These are phyloP conservation scores for Sphaerophoria rueppellii DNA, from an alignment of 2,888 invertebrate genomes.

Conservation along the genomic window DNA sequence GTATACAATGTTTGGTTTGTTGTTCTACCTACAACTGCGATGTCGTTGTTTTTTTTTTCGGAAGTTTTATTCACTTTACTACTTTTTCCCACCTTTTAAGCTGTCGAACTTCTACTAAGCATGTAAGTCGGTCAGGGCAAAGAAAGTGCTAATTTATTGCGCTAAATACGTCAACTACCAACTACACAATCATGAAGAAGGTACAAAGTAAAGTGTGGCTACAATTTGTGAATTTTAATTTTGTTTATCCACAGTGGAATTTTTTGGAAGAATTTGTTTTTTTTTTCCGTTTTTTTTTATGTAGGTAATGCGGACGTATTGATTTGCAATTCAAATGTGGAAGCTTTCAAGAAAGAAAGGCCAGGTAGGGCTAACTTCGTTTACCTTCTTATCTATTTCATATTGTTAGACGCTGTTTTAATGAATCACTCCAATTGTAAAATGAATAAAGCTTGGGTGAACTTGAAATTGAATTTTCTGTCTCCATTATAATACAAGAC, in stretches of 20 bases:
- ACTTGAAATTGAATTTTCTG: too few relatives aligned
- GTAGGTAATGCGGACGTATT: neutral
- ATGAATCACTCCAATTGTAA: too few relatives aligned
- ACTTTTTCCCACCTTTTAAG: conserved; percentile 1
- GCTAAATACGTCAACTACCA: conserved; percentile 4
- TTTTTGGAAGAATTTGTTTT: neutral
- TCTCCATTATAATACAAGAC: too few relatives aligned
- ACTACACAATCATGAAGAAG: neutral
- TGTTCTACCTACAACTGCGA: conserved; percentile 13
- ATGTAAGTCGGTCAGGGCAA: conserved; percentile 53
- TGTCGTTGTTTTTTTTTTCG: neutral
- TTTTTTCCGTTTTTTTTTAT: neutral
- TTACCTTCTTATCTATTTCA: too few relatives aligned
- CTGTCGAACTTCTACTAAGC: neutral
- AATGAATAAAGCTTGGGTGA: too few relatives aligned
- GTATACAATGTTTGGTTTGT: conserved; percentile 10
- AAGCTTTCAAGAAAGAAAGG: too few relatives aligned
- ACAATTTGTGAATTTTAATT: neutral
- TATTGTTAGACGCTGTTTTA: too few relatives aligned
- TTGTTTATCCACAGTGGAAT: neutral
- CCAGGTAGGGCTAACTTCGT: too few relatives aligned
- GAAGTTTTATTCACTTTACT: neutral
- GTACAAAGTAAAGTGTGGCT: neutral
- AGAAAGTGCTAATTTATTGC: conserved; percentile 50
- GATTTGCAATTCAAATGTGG: neutral